Percentiles rank a stretch among this genome's conserved stretches.
Evolutionary conservation across 1,140 invertebrate species (phyloP).

Genomic region (Gryon sp.): DNA sequence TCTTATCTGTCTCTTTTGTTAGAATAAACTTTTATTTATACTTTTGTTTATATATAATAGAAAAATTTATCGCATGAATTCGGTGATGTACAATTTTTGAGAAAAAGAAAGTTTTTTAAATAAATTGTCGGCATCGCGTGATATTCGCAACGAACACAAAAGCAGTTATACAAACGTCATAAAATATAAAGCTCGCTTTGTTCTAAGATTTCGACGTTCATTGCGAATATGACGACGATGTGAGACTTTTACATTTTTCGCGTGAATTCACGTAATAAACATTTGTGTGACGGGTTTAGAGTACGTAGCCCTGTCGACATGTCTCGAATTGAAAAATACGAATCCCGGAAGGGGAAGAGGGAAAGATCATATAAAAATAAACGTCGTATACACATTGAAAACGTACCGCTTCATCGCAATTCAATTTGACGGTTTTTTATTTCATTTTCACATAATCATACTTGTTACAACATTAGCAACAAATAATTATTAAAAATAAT

Average conservation of each 20-base stretch:
- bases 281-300: slow-evolving; percentile 6
- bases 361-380: slow-evolving; percentile 42
- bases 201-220: slow-evolving; percentile 37
- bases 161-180: slow-evolving; percentile 55
- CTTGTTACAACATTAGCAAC: no score
- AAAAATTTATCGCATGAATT: slow-evolving; percentile 45
- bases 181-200: slow-evolving; percentile 60
- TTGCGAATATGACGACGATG: slow-evolving; percentile 17
- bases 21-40: slow-evolving; percentile 29
- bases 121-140: no score
- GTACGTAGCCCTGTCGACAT: slow-evolving; percentile 24
- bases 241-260: no score
- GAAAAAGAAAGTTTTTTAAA: no score
- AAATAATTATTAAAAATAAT: no score
- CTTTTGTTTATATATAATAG: slow-evolving; percentile 45
- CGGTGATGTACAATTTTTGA: slow-evolving; percentile 4
- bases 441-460: no score
- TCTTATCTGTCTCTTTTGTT: not conserved
- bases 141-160: slow-evolving; percentile 31
- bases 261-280: slow-evolving; percentile 43
- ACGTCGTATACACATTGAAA: slow-evolving; percentile 24
- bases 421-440: slow-evolving; percentile 5
- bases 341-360: no score
- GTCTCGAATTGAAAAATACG: slow-evolving; percentile 29
- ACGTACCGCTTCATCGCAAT: slow-evolving; percentile 10